Percentiles rank a stretch among this genome's conserved stretches.
Conservation (phyloP, 1,140 invertebrate genomes). For the Prorops nasuta region DNA sequence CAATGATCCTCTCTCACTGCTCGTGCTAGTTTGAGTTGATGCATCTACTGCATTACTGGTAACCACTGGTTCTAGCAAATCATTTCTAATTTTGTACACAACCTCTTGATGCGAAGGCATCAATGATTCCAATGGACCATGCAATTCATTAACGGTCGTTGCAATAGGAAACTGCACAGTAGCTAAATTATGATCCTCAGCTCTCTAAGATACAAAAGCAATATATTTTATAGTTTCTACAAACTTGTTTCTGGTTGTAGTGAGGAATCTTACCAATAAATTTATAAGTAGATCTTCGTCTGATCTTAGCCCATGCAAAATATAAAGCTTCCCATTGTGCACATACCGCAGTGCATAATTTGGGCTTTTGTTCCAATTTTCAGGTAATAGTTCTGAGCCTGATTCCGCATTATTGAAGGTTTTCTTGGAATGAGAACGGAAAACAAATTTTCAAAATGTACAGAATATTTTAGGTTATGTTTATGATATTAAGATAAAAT, state of each 20-base stretch:
- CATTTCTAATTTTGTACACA: conserved; percentile 48
- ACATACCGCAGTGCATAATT: conserved; percentile 69
- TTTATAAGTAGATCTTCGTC: conserved; percentile 66
- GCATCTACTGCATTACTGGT: conserved; percentile 18
- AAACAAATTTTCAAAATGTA: too few relatives aligned
- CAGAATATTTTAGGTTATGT: too few relatives aligned
- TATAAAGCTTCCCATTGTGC: conserved; percentile 64
- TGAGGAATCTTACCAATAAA: conserved; percentile 59
- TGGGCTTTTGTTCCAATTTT: conserved; percentile 64
- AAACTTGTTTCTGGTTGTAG: conserved; percentile 10
- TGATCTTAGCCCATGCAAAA: conserved; percentile 65
- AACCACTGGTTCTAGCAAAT: conserved; percentile 52
- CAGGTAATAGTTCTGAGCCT: conserved; percentile 67
- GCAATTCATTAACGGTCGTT: conserved; percentile 43
- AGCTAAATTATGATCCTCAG: conserved; percentile 48
- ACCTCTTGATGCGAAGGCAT: conserved; percentile 52
- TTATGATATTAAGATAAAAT: not conserved
- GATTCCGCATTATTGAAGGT: not conserved
- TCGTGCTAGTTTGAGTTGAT: conserved; percentile 37
- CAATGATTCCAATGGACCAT: conserved; percentile 47
- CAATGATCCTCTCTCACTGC: not conserved
- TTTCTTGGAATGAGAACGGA: conserved; percentile 1
- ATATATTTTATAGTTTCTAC: conserved; percentile 5
- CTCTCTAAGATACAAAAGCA: conserved; percentile 39
- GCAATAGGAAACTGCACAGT: conserved; percentile 47